phyloP scores from a whole-genome alignment of 2,797 vertebrate species.

The Gadopsis bispinosus region DNA sequence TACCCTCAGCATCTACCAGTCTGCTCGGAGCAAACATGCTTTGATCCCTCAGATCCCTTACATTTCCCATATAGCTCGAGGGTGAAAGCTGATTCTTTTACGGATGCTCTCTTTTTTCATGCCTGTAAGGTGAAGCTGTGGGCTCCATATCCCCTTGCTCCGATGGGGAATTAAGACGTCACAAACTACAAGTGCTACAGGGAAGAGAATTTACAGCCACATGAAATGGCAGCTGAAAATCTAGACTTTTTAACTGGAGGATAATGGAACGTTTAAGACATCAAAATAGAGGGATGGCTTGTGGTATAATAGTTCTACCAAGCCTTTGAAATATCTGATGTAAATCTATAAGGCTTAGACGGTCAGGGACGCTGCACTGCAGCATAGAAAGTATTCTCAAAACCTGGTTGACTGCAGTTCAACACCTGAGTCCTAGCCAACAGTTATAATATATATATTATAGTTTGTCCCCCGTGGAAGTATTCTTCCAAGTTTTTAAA shows the following conservation, averaged over 20 bases:
- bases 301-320: slow-evolving; percentile 10
- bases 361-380: neutral
- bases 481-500: slow-evolving; percentile 14
- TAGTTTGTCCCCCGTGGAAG: slow-evolving; percentile 5
- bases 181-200: slow-evolving; percentile 26
- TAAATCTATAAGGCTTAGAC: neutral
- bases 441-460: neutral
- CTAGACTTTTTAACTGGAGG: slow-evolving; percentile 22
- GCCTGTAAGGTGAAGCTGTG: slow-evolving; percentile 57
- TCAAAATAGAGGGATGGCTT: slow-evolving; percentile 9
- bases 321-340: slow-evolving; percentile 26
- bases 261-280: slow-evolving; percentile 16
- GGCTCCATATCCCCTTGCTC: slow-evolving; percentile 36
- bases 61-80: slow-evolving; percentile 56
- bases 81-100: slow-evolving; percentile 67
- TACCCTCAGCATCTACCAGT: slow-evolving; percentile 50
- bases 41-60: slow-evolving; percentile 71
- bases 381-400: slow-evolving; percentile 7
- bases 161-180: slow-evolving; percentile 37
- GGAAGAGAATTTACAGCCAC: slow-evolving; percentile 23
- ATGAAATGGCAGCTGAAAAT: slow-evolving; percentile 23
- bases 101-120: slow-evolving; percentile 46
- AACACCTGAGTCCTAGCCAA: slow-evolving; percentile 3
- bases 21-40: slow-evolving; percentile 63
- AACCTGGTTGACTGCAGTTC: slow-evolving; percentile 3